Evolutionary conservation across 2,113 vertebrate genomes (phyloP), one percentile per base, ranked within the genome.

Genomic region (Oophaga pumilio): DNA sequence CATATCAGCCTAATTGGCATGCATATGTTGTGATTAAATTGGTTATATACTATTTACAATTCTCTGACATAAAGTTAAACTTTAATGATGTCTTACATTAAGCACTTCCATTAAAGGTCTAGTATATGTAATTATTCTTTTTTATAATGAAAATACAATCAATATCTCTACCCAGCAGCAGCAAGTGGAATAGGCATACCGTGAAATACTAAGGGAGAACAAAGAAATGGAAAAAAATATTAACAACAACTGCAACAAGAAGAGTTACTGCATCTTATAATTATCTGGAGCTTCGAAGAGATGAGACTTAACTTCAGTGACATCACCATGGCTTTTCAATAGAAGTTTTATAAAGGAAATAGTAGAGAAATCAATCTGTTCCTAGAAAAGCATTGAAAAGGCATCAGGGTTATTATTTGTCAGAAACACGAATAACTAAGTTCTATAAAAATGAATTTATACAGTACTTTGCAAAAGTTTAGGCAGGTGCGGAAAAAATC

Each of bases 231-330:
- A 76, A 52, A 4, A 76, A 50, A 26, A 26, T 26, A n/a, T n/a
- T n/a, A 69, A 69, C n/a, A 69, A 69, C 53, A 9, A 56, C 53
- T 56, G n/a, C 26, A 69, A 26, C n/a, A 69, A 12, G 10, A 69
- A 69, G 66, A 26, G 24, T 10, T 24, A 26, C n/a, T 4, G 8
- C n/a, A 78, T 77, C 14, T 53, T 77, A 24, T 13, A 15, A 78
- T 15, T 24, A 78, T 24, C 24, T 56, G 52, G 13, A 14, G 50
- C 50, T n/a, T 77, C 18, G 22, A 4, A 43, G 59, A 62, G 87
- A 88, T 24, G n/a, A 33, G 50, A 90, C 90, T 87, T 91, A 33
- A 33, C 92, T 91, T 90, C 64, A 89, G 88, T 89, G 69, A 91
- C 87, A 89, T 8, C 0, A 86, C 85, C 85, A 87, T 0, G 0